These are phyloP conservation scores for Vanacampus margaritifer DNA, from an alignment of 2,113 vertebrate genomes.

Conservation along the genomic window DNA sequence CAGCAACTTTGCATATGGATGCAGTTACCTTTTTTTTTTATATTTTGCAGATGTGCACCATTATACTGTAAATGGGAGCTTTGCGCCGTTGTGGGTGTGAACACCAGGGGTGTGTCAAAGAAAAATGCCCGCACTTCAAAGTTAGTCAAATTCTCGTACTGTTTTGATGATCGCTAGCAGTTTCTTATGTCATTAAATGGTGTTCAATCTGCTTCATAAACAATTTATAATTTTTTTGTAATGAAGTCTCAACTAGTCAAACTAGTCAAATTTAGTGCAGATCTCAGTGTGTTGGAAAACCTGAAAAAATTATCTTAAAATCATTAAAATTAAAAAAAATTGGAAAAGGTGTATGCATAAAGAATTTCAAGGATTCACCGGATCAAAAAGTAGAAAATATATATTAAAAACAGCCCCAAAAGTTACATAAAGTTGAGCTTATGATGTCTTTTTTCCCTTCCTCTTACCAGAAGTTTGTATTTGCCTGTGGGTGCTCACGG, in stretches of 20 bases:
- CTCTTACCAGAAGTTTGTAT: slow-evolving; percentile 22
- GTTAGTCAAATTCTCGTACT: too few species aligned
- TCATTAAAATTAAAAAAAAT: neutral
- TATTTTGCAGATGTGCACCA: too few species aligned
- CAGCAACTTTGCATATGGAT: too few species aligned
- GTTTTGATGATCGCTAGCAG: neutral
- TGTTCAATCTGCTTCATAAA: neutral
- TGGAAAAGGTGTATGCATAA: neutral
- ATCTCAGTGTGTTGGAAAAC: neutral
- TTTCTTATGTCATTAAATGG: neutral
- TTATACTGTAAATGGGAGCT: too few species aligned
- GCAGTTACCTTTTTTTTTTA: too few species aligned
- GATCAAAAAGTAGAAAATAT: neutral
- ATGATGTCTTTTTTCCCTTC: slow-evolving; percentile 6
- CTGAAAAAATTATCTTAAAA: neutral
- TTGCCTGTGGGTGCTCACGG: slow-evolving; percentile 39
- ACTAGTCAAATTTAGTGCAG: too few species aligned
- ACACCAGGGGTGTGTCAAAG: too few species aligned
- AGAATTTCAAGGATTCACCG: neutral
- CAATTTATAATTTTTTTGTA: neutral
- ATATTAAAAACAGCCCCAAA: neutral
- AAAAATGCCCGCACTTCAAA: too few species aligned
- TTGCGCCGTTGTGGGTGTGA: too few species aligned
- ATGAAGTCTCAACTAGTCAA: too few species aligned
- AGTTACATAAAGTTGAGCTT: slow-evolving; percentile 11